Base-by-base conservation (phyloP, 1,140 invertebrate species). In the Coelopa frigida region DNA sequence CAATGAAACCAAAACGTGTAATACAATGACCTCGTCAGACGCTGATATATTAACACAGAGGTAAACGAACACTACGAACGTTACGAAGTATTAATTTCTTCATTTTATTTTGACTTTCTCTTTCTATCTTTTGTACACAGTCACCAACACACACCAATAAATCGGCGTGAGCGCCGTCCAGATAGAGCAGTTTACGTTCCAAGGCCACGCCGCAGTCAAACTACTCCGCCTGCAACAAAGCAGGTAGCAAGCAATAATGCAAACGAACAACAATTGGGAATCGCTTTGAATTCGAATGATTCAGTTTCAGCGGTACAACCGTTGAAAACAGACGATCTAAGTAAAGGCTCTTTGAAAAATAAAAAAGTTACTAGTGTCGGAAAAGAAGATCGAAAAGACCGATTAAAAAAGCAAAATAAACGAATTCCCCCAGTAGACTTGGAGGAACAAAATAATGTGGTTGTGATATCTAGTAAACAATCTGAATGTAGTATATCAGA, bases 171-270 rank as follows among this genome's bases (percentile, higher is more conserved):
- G 48, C 76, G 78, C 44, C 75, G 84, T 55, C 85, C 85, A 43
- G 85, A 88, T 67, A 76, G 82, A 5, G 83, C 83, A 5, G 78
- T 87, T 26, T 88, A 88, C 70, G 81, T 88, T 17, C 86, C 85
- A 48, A 73, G 80, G 56, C 81, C 81, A 48, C 70, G 81, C 46
- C 74, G 85, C 41, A 72, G 73, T 51, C 60, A 71, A 29, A 76
- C 76, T 49, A 70, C 64, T 26, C 60, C 58, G 45, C 62, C 66
- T 51, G 62, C 59, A 35, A 54, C 60, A 11, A 42, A 24, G 38
- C 44, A 46, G 17, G 5, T 38, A 38, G 33, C 48, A 44, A 44
- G 21, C 14, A 33, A 14, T 14, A 33, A 15, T 38, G 61, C 55
- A 51, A 53, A 17, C 44, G 24, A 42, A 15, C 49, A 50, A 7